Evolutionary conservation across 2,113 vertebrate genomes (phyloP).

Genomic region (Tyrannus savana): DNA sequence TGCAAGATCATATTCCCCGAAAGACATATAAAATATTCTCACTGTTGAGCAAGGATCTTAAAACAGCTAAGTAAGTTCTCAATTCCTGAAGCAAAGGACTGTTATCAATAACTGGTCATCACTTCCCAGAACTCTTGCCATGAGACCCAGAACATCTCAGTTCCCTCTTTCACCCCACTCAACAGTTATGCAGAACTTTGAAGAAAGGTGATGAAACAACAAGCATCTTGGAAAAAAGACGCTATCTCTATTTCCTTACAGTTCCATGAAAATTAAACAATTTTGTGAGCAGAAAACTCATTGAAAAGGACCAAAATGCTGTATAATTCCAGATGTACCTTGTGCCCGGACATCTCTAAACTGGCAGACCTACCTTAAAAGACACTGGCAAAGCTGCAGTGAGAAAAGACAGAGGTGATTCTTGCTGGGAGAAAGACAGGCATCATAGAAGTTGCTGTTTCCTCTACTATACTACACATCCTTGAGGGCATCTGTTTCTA

Average conservation of each 20-base stretch:
- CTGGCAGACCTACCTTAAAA: not conserved
- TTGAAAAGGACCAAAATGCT: not conserved
- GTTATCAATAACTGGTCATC: not conserved
- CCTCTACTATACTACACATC: conserved; percentile 29
- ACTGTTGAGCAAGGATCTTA: not conserved
- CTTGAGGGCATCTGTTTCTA: conserved; percentile 60
- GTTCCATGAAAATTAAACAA: not conserved
- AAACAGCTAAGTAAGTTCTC: not conserved
- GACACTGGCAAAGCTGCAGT: not conserved
- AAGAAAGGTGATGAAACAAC: not conserved
- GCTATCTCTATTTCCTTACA: not conserved
- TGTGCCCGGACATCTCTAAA: not conserved
- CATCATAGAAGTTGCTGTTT: conserved; percentile 17
- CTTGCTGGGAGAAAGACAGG: conserved; percentile 12
- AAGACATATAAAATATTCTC: not conserved
- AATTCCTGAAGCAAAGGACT: not conserved
- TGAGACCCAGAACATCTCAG: not conserved
- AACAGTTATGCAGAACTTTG: not conserved
- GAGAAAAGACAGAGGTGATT: conserved; percentile 31
- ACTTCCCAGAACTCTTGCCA: not conserved
- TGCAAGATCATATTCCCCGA: not conserved
- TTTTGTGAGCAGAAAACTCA: not conserved
- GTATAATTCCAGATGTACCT: not conserved
- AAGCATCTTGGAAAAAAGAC: not conserved
- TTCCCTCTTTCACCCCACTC: not conserved